Evolutionary conservation across 1,140 invertebrate species (phyloP), one percentile per base, ranked within the genome.

Genomic region (Lordiphosa collinella): DNA sequence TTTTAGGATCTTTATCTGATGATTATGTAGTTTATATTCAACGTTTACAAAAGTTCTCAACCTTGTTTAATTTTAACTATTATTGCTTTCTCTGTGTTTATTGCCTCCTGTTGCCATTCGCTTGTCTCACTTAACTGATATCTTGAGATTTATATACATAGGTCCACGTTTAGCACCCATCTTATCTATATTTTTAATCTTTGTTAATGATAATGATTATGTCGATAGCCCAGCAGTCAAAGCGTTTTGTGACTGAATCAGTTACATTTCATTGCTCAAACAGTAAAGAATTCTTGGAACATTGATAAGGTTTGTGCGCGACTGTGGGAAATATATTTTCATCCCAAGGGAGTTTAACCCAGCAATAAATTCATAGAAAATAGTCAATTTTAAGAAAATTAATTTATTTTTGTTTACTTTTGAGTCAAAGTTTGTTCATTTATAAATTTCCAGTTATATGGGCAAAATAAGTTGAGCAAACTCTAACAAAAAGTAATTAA

Each of bases 101-200:
- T 47, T 47, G 31, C 25, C 44, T 13, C 6, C 25, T 58, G 63
- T 58, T 55, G 25, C 25, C 25, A 65, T 59, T 47, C 29, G 43
- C 43, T 52, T 58, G 29, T 31, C 50, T 22, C 5, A 13, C 68
- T 38, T 12, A 25, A 59, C 59, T 80, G 65, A 67, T 80, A 82
- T 80, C 76, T 82, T 71, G 54, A 67, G 76, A 80, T 80, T 80
- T 82, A 82, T 80, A 80, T 47, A 82, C 82, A 80, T 47, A 43
- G 55, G 66, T 43, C 48, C 63, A 73, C 65, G 50, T 48, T 72
- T 56, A 6, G 36, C 43, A 41, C 43, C 46, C 57, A 59, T 71
- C 76, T 82, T 82, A 82, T 82, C 76, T 69, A 62, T 53, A 7
- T 25, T 25, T 36, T 63, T 80, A 80, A 80, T 80, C 76, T 80